phyloP scores from a whole-genome alignment of 2,113 vertebrate genomes.

The Ceuthmochares aereus region DNA sequence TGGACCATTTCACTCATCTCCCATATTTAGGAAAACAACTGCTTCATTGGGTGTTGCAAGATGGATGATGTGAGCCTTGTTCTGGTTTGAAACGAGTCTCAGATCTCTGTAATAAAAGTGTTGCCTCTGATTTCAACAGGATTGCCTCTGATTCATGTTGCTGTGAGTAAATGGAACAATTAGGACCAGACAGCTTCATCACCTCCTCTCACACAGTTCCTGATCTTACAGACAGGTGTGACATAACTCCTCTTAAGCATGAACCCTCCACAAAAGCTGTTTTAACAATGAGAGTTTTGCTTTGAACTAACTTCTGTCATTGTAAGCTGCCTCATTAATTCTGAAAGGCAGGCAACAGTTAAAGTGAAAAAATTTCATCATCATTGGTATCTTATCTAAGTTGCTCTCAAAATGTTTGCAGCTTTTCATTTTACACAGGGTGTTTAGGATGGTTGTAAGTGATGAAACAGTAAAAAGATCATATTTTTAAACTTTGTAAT shows the following conservation, averaged over 20 bases:
- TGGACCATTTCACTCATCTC: not conserved
- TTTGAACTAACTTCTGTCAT: slow-evolving; percentile 56
- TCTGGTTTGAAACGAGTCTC: not conserved
- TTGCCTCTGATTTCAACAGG: not conserved
- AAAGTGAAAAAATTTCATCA: not conserved
- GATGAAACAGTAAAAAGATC: slow-evolving; percentile 53
- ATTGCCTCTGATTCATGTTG: slow-evolving; percentile 14
- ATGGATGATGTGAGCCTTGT: not conserved
- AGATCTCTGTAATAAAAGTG: not conserved
- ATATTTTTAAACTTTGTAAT: slow-evolving; percentile 33
- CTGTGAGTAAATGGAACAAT: slow-evolving; percentile 34
- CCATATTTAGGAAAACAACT: not conserved
- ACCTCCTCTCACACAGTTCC: not conserved
- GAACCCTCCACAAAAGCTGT: slow-evolving; percentile 32
- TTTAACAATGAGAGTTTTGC: slow-evolving; percentile 18
- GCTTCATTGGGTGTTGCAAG: not conserved
- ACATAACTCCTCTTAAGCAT: not conserved
- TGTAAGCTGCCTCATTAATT: slow-evolving; percentile 35
- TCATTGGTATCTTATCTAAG: not conserved
- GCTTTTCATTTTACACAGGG: not conserved
- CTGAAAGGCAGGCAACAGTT: not conserved
- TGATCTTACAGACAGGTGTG: slow-evolving; percentile 46
- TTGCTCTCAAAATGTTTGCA: not conserved
- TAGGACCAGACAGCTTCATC: slow-evolving; percentile 43
- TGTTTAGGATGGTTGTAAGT: not conserved